A percentile compares a stretch with the other conserved stretches of the same genome.
phyloP scores from a whole-genome alignment of 23 tunicate genomes.

The Halocynthia roretzi region DNA sequence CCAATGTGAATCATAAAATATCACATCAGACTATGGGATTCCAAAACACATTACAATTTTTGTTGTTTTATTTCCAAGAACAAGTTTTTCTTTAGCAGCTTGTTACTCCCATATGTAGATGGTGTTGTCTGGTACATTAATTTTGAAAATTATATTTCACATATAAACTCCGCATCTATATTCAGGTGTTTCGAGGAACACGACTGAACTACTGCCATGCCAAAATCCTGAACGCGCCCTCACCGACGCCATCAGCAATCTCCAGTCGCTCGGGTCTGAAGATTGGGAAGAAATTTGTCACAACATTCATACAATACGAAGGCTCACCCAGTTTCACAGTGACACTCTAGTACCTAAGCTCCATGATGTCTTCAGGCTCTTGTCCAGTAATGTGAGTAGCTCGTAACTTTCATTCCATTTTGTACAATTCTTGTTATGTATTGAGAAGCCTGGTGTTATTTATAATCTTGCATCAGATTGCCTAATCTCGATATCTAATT shows the following conservation, averaged over 20 bases:
- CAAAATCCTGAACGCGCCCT: conserved; percentile 35
- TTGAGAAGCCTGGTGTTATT: background rate
- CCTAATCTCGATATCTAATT: background rate
- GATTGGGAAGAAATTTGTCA: conserved; percentile 59
- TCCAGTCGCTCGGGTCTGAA: conserved; percentile 42
- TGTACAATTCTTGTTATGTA: background rate
- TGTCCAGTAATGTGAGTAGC: conserved; percentile 50
- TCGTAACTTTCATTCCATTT: background rate
- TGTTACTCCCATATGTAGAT: no score
- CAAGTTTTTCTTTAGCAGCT: no score
- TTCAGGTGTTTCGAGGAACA: conserved; percentile 13
- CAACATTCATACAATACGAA: conserved; percentile 46
- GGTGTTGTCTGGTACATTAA: no score
- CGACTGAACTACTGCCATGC: conserved; percentile 34
- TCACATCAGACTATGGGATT: no score
- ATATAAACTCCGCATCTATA: no score
- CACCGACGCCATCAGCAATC: conserved; percentile 38
- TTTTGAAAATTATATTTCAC: no score
- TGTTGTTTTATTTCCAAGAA: no score
- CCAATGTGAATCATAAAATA: no score
- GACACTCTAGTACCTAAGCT: conserved; percentile 38
- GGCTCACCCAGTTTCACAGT: conserved; percentile 46
- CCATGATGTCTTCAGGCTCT: conserved; percentile 53
- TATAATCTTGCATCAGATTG: background rate
- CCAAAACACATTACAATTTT: no score